Evolutionary conservation across 2,113 vertebrate species (phyloP).

Genomic region (Scomber japonicus): DNA sequence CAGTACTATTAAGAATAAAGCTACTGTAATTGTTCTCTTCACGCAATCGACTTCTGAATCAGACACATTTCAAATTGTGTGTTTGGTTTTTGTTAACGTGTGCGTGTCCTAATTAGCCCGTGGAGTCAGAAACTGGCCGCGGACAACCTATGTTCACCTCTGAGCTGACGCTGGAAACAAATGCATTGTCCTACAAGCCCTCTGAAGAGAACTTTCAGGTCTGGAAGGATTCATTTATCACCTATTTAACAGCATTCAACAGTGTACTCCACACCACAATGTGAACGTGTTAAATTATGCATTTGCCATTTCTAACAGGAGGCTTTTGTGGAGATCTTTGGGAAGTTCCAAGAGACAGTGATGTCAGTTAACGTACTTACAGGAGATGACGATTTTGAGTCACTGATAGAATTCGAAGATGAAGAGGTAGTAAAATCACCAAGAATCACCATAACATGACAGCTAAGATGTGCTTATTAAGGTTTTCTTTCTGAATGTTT

Average conservation of each 20-base stretch:
- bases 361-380: slow-evolving; percentile 85
- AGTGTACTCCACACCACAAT: neutral
- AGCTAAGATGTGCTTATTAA: too few relatives aligned
- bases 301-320: slow-evolving; percentile 71
- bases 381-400: slow-evolving; percentile 83
- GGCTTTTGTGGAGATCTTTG: slow-evolving; percentile 80
- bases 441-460: neutral
- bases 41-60: neutral
- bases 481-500: neutral
- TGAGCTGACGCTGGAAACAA: slow-evolving; percentile 86
- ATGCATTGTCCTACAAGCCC: slow-evolving; percentile 85
- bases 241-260: neutral
- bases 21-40: neutral
- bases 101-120: slow-evolving; percentile 46
- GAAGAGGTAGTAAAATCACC: slow-evolving; percentile 48
- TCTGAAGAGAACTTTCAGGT: slow-evolving; percentile 88
- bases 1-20: neutral
- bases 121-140: slow-evolving; percentile 51
- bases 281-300: neutral
- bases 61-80: too few relatives aligned
- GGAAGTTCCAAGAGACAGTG: slow-evolving; percentile 81
- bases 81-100: slow-evolving; percentile 9
- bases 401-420: slow-evolving; percentile 79
- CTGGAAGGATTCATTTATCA: neutral
- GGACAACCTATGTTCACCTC: slow-evolving; percentile 85